A percentile compares a stretch with the other conserved stretches of the same genome.
Conservation (phyloP, 2,113 vertebrate species). For the Leuciscus idus region DNA sequence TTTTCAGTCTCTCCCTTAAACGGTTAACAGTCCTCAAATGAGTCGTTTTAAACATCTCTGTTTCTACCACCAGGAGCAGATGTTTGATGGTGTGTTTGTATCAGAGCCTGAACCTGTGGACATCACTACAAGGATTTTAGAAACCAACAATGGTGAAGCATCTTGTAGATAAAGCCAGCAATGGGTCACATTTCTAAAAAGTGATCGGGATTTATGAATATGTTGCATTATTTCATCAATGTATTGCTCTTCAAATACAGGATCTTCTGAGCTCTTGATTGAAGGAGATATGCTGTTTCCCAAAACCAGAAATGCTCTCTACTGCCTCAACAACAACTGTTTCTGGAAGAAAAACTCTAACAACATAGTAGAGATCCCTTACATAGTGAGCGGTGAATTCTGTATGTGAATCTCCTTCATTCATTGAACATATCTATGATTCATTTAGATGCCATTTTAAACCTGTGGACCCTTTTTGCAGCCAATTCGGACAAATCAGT, state of each 20-base stretch:
- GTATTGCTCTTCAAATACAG: not conserved
- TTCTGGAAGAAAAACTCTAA: slow-evolving; percentile 57
- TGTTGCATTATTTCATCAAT: not conserved
- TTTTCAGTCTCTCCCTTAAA: not conserved
- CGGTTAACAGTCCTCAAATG: not conserved
- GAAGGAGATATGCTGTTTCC: slow-evolving; percentile 54
- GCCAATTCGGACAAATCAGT: slow-evolving; percentile 20
- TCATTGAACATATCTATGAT: not conserved
- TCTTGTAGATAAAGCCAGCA: not conserved
- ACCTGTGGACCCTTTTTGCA: not conserved
- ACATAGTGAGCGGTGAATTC: slow-evolving; percentile 42
- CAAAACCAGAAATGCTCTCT: slow-evolving; percentile 53
- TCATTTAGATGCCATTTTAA: not conserved
- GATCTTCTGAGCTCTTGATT: slow-evolving; percentile 41
- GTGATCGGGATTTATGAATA: not conserved
- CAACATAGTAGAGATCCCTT: slow-evolving; percentile 54
- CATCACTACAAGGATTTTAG: slow-evolving; percentile 49
- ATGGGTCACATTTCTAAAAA: not conserved
- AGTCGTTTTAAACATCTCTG: not conserved
- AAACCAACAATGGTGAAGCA: slow-evolving; percentile 51
- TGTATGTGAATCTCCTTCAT: slow-evolving; percentile 46
- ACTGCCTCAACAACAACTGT: slow-evolving; percentile 50
- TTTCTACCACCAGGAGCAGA: not conserved
- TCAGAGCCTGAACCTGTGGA: slow-evolving; percentile 24
- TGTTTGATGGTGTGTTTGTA: not conserved